Percentiles rank a stretch among this genome's conserved stretches.
phyloP scores from a whole-genome alignment of 2,888 invertebrate species.

The Drosophila austrosaltans region DNA sequence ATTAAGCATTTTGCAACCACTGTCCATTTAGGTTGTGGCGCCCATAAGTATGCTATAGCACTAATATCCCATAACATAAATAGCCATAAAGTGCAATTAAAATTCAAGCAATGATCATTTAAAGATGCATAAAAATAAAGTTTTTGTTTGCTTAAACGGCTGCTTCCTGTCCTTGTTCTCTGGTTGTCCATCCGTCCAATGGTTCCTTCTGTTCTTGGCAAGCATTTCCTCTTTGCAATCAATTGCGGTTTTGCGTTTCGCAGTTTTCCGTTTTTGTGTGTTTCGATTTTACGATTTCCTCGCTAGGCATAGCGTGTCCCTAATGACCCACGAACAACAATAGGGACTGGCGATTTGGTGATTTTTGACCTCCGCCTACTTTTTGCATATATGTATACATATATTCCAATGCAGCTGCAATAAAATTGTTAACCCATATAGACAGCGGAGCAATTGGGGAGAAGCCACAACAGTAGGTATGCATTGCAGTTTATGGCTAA shows the following conservation, averaged over 20 bases:
- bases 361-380: slow-evolving; percentile 57
- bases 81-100: not conserved
- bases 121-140: slow-evolving; percentile 2
- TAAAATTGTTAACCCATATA: slow-evolving; percentile 53
- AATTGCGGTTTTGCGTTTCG: slow-evolving; percentile 37
- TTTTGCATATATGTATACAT: slow-evolving; percentile 37
- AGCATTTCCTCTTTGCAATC: slow-evolving; percentile 41
- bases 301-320: slow-evolving; percentile 61
- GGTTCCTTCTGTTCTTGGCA: slow-evolving; percentile 16
- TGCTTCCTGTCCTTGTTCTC: not conserved
- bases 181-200: not conserved
- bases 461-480: not conserved
- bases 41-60: not conserved
- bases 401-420: slow-evolving; percentile 61
- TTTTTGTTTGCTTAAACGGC: slow-evolving; percentile 21
- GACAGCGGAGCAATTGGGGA: slow-evolving; percentile 14
- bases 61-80: not conserved
- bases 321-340: slow-evolving; percentile 56
- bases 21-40: not conserved
- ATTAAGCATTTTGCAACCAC: not conserved
- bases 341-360: slow-evolving; percentile 40
- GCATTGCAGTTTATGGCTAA: slow-evolving; percentile 34
- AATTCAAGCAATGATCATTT: slow-evolving; percentile 2
- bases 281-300: slow-evolving; percentile 40
- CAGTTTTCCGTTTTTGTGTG: slow-evolving; percentile 11